Percentiles rank a stretch among this genome's conserved stretches.
Evolutionary conservation across 92 coral and sea anemone genomes (phyloP).

Genomic region (Parazoanthus swiftii): DNA sequence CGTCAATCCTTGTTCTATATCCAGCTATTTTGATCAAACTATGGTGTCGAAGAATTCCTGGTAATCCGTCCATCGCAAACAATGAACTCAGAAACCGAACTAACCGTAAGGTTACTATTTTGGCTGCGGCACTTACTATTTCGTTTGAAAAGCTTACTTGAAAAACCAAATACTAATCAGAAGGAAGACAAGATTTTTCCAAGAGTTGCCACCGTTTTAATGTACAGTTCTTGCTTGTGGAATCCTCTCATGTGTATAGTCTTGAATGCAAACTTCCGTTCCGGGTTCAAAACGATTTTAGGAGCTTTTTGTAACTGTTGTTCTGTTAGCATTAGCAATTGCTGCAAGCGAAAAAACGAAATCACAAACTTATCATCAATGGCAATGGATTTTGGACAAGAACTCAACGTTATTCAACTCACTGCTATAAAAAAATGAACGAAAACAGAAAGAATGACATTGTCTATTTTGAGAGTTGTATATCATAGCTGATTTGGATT

Average conservation of each 20-base stretch:
- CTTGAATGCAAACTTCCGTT: not conserved
- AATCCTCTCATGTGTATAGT: not conserved
- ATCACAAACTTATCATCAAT: not conserved
- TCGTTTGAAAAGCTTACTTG: not conserved
- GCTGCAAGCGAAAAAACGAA: not conserved
- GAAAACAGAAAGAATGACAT: too few relatives aligned
- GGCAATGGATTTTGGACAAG: not conserved
- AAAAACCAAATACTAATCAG: too few relatives aligned
- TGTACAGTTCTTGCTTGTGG: not conserved
- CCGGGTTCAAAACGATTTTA: not conserved
- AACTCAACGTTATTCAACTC: not conserved
- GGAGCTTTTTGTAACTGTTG: not conserved
- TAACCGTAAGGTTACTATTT: not conserved
- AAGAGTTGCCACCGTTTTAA: too few relatives aligned
- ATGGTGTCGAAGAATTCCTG: not conserved
- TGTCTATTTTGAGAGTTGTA: too few relatives aligned
- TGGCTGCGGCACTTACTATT: not conserved
- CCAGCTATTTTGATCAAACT: constrained; percentile 20
- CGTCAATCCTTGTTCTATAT: not conserved
- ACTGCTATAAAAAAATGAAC: not conserved
- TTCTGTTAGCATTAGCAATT: not conserved
- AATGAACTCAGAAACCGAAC: not conserved
- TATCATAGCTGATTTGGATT: too few relatives aligned
- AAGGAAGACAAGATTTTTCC: too few relatives aligned
- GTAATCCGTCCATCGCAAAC: not conserved